These are phyloP conservation scores for Rhodinocichla rosea DNA, from an alignment of 2,113 vertebrate species.

Conservation along the genomic window DNA sequence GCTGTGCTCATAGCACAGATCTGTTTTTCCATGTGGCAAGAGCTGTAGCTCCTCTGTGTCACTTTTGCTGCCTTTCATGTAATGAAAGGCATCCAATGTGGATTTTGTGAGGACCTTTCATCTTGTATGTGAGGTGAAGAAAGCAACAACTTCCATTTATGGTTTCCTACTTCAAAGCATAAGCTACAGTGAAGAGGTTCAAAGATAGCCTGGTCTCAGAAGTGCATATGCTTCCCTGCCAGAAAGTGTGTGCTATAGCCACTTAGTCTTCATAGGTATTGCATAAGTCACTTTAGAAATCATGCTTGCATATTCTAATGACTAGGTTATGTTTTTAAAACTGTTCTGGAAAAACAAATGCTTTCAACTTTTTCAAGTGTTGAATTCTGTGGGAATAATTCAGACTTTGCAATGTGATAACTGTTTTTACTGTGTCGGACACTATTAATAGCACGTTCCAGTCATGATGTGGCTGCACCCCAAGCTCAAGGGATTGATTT, in stretches of 20 bases:
- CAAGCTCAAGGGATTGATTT: neutral
- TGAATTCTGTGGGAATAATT: conserved; percentile 28
- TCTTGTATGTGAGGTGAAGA: neutral
- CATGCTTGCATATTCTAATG: neutral
- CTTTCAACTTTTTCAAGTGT: neutral
- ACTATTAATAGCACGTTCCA: neutral
- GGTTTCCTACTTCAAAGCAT: neutral
- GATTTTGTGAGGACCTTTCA: neutral
- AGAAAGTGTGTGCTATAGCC: neutral
- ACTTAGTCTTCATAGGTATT: neutral
- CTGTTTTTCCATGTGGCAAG: neutral
- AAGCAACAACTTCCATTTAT: neutral
- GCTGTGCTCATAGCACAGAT: neutral
- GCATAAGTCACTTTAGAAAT: neutral
- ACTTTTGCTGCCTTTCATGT: neutral
- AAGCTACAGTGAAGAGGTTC: neutral
- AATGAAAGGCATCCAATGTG: too few relatives aligned
- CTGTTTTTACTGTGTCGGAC: neutral
- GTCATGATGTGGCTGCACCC: neutral
- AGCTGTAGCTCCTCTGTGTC: neutral
- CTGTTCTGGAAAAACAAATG: neutral
- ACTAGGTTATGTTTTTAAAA: conserved; percentile 4
- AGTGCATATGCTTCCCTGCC: neutral
- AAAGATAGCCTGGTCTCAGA: neutral
- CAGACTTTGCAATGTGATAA: neutral